Conservation (phyloP, 2,113 vertebrate species). For the Phrynocephalus versicolor region DNA sequence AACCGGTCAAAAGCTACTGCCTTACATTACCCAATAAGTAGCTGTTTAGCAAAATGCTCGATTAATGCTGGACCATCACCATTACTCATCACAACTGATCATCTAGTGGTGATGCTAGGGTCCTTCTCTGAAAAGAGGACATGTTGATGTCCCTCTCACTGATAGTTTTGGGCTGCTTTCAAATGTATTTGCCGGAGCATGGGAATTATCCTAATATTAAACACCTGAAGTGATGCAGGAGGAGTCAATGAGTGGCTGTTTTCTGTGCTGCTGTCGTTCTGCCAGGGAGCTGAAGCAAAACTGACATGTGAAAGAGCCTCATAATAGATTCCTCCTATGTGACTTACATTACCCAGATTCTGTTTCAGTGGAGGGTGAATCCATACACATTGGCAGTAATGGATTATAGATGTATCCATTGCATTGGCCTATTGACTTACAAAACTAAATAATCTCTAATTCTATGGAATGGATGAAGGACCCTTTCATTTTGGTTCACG, state of each 20-base stretch:
- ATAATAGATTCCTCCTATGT: background rate
- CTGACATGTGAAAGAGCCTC: background rate
- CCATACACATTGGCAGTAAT: too few relatives aligned
- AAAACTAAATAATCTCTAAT: too few relatives aligned
- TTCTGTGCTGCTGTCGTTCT: background rate
- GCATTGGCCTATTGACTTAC: too few relatives aligned
- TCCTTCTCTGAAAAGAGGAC: background rate
- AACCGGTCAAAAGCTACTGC: too few relatives aligned
- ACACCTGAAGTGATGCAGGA: background rate
- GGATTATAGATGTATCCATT: too few relatives aligned
- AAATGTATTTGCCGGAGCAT: background rate
- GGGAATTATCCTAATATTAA: background rate
- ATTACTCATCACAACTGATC: too few relatives aligned
- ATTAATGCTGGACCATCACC: background rate
- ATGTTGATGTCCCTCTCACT: background rate
- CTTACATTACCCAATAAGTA: too few relatives aligned
- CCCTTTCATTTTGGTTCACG: too few relatives aligned
- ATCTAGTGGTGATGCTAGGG: background rate
- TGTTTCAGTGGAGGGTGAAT: too few relatives aligned
- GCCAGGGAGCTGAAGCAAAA: background rate
- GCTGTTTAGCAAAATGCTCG: background rate
- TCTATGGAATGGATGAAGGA: too few relatives aligned
- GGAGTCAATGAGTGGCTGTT: background rate
- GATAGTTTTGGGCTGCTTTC: background rate
- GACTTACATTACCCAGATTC: too few relatives aligned